Base-by-base conservation (phyloP, 2,888 invertebrate species). In the Lucinisca nassula region DNA sequence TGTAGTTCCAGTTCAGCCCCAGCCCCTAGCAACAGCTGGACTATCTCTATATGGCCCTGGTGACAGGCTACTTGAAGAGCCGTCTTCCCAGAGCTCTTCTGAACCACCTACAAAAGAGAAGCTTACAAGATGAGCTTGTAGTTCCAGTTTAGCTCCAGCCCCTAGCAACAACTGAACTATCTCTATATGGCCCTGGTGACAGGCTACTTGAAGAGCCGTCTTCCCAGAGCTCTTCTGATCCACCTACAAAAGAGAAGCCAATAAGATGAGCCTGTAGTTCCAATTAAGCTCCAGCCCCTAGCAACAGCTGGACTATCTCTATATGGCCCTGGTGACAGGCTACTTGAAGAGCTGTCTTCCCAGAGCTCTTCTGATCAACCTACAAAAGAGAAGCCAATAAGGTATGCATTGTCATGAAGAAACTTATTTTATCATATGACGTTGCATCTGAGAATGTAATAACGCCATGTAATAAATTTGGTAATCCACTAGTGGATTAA, bases 281-380 rank as follows among this genome's bases (percentile, higher is more conserved):
- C 0, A 98, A 97, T 89, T 97, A 97, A 37, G 98, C 98, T 14
- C 97, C 97, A 78, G 97, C 97, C 2, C 97, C 96, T 77, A 98
- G 96, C 79, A 98, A 96, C 90, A 98, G 97, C 84, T 97, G 97
- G 21, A 98, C 98, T 79, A 98, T 97, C 58, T 98, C 97, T 17
- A 97, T 97, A 94, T 98, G 98, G 0, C 98, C 98, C 95, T 98
- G 98, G 96, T 98, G 98, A 37, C 98, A 97, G 0, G 98, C 98
- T 0, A 98, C 98, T 96, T 98, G 98, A 70, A 98, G 96, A 72
- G 98, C 98, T 0, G 98, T 98, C 96, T 98, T 98, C 6, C 98
- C 98, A 58, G 98, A 98, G 93, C 98, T 97, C 91, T 97, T 97
- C 80, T 97, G 97, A 93, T 98, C 97, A 0, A 98, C 97, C 96